Evolutionary conservation across 1,140 invertebrate species (phyloP).

Genomic region (honey bee (Apis mellifera)): DNA sequence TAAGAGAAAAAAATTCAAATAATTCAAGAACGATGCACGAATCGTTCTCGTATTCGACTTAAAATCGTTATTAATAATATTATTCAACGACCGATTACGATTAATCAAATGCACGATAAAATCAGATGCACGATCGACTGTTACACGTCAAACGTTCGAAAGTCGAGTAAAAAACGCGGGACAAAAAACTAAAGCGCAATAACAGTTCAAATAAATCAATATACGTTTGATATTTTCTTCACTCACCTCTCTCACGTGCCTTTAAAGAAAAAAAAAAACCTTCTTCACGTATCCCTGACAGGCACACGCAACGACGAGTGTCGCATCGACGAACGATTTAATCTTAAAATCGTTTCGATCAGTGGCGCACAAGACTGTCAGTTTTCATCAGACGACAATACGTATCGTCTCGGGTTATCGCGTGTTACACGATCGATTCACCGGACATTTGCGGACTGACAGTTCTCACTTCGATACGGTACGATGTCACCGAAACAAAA

Average conservation of each 20-base stretch:
- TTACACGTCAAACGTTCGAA: neutral
- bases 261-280: neutral
- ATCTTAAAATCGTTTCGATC: conserved; percentile 26
- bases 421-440: conserved; percentile 39
- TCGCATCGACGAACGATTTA: conserved; percentile 43
- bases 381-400: conserved; percentile 18
- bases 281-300: conserved; percentile 40
- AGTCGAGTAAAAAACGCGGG: neutral
- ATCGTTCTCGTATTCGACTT: neutral
- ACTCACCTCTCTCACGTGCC: conserved; percentile 20
- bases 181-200: neutral
- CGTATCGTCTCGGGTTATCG: conserved; percentile 1
- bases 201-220: neutral
- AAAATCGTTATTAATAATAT: neutral
- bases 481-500: neutral
- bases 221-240: neutral
- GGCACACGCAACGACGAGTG: conserved; percentile 29
- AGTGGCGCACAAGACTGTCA: neutral
- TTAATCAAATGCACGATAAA: no score
- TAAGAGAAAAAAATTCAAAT: conserved; percentile 6
- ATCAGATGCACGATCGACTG: neutral
- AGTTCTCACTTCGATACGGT: conserved; percentile 26
- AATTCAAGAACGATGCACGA: neutral
- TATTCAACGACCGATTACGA: no score
- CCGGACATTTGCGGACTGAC: conserved; percentile 26